These are phyloP conservation scores for Eidolon dupreanum DNA, from an alignment of 2,797 vertebrate genomes.

Conservation along the genomic window DNA sequence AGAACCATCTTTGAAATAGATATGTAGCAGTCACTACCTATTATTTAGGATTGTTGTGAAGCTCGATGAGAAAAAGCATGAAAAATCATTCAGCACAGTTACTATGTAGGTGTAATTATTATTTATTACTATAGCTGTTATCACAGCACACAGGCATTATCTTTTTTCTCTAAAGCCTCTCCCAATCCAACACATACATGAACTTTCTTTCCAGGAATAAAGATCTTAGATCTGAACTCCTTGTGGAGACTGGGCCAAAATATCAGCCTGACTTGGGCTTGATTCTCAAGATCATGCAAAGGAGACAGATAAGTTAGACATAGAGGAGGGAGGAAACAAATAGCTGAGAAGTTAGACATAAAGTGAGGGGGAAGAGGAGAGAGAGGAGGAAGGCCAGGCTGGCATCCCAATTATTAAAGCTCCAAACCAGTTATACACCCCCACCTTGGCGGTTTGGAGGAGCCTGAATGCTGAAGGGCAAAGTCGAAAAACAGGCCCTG, in stretches of 20 bases:
- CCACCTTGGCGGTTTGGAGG: slow-evolving; percentile 24
- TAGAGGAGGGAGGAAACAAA: slow-evolving; percentile 58
- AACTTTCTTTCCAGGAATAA: slow-evolving; percentile 53
- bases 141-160: neutral
- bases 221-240: slow-evolving; percentile 51
- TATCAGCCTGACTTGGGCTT: slow-evolving; percentile 62
- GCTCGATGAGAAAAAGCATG: neutral
- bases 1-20: neutral
- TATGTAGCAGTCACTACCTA: neutral
- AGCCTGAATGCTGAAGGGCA: slow-evolving; percentile 64
- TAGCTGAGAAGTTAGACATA: slow-evolving; percentile 48
- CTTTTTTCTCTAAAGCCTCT: neutral
- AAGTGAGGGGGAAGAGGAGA: neutral
- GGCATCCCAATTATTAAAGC: neutral
- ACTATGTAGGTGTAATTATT: neutral
- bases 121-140: neutral
- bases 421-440: slow-evolving; percentile 22
- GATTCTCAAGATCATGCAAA: slow-evolving; percentile 59
- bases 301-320: slow-evolving; percentile 16
- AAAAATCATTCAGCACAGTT: neutral
- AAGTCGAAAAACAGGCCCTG: slow-evolving; percentile 72
- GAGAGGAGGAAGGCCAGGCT: neutral
- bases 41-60: neutral
- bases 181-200: neutral
- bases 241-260: slow-evolving; percentile 51